Evolutionary conservation across 2,888 invertebrate genomes (phyloP).

Genomic region (Notodonta dromedarius): DNA sequence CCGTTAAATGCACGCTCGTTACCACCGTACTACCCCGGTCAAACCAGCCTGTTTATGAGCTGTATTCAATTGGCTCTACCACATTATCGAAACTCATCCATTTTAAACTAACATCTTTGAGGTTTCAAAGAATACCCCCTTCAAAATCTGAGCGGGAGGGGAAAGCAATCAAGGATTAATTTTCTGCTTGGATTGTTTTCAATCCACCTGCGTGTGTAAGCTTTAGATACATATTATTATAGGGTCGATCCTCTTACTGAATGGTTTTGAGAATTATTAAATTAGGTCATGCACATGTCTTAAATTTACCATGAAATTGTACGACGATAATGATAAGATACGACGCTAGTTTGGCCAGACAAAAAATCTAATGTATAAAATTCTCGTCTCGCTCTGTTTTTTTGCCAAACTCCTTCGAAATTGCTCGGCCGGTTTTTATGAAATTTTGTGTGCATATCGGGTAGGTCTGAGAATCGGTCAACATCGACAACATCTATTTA

Average conservation of each 20-base stretch:
- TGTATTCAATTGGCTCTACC: too few species aligned
- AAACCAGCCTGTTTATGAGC: too few species aligned
- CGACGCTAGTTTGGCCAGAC: not conserved
- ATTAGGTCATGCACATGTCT: constrained; percentile 31
- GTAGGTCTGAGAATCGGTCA: too few species aligned
- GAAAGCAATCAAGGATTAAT: constrained; percentile 82
- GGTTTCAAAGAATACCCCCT: constrained; percentile 26
- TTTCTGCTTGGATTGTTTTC: constrained; percentile 84
- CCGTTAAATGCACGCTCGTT: too few species aligned
- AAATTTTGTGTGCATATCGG: too few species aligned
- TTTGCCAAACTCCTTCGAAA: too few species aligned
- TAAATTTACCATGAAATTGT: not conserved
- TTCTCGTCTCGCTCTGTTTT: too few species aligned
- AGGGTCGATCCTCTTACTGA: constrained; percentile 58
- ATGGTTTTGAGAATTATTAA: constrained; percentile 53
- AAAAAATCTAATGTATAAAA: too few species aligned
- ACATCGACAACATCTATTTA: too few species aligned
- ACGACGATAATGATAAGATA: too few species aligned
- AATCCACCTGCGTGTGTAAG: constrained; percentile 76
- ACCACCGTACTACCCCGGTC: too few species aligned
- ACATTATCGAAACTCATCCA: constrained; percentile 31
- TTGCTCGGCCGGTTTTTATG: too few species aligned
- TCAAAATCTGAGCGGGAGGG: constrained; percentile 62
- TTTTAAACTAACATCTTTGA: constrained; percentile 40
- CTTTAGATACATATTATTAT: constrained; percentile 66